Evolutionary conservation across 2,888 invertebrate species (phyloP).

Genomic region (Brachylomia viminalis): DNA sequence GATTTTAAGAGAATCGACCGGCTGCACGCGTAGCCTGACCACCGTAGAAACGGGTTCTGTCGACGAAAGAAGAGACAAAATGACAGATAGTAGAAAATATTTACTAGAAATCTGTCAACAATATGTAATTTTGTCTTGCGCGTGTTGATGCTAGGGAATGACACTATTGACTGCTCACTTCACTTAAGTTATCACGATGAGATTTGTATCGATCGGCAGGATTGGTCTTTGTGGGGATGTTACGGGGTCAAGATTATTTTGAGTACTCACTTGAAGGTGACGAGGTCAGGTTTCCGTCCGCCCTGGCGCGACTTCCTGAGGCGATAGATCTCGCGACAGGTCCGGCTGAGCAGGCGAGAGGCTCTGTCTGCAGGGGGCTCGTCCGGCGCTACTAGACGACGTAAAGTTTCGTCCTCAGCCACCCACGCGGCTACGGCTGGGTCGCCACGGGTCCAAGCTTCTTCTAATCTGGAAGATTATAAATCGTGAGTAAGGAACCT

Average conservation of each 20-base stretch:
- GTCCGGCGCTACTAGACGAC: constrained; percentile 90
- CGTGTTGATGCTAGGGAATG: no score
- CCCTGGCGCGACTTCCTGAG: constrained; percentile 96
- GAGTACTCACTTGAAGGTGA: constrained; percentile 91
- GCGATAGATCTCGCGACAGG: constrained; percentile 97
- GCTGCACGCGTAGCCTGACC: no score
- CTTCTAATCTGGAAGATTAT: constrained; percentile 92
- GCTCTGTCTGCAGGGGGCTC: constrained; percentile 92
- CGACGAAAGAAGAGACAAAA: no score
- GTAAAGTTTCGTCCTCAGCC: constrained; percentile 96
- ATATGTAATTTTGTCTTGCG: no score
- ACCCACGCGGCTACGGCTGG: constrained; percentile 96
- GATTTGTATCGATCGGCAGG: neutral
- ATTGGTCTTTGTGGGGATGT: neutral
- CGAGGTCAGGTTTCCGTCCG: constrained; percentile 96
- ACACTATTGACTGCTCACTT: neutral
- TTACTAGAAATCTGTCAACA: no score
- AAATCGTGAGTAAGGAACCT: neutral
- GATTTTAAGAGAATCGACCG: no score
- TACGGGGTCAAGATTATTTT: neutral
- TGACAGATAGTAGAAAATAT: no score
- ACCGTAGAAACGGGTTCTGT: no score
- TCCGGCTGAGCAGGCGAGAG: constrained; percentile 96
- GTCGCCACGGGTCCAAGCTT: constrained; percentile 95
- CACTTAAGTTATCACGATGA: neutral